phyloP scores from a whole-genome alignment of 2,113 vertebrate species.

The Alectura lathami region DNA sequence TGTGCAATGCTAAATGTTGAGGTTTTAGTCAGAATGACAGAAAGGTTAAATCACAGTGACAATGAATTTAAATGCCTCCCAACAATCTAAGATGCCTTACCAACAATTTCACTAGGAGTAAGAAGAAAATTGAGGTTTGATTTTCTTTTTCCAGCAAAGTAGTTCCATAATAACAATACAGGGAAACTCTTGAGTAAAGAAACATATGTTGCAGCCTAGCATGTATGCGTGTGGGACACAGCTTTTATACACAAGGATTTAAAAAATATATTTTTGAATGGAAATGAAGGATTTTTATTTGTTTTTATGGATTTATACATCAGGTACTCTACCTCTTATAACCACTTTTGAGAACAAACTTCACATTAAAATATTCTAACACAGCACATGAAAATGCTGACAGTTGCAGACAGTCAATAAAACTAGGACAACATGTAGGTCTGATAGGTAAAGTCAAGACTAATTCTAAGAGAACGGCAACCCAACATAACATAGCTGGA shows the following conservation, averaged over 20 bases:
- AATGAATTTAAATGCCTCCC: neutral
- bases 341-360: neutral
- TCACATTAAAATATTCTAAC: neutral
- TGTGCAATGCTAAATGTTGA: neutral
- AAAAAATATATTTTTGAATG: neutral
- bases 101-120: neutral
- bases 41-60: neutral
- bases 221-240: rapidly evolving
- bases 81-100: neutral
- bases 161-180: neutral
- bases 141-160: neutral
- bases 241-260: neutral
- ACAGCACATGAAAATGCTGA: neutral
- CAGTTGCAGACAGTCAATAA: neutral
- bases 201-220: neutral
- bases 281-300: neutral
- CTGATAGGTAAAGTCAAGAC: neutral
- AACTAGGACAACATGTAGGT: neutral
- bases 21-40: neutral
- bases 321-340: neutral
- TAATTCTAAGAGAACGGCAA: neutral
- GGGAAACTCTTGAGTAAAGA: neutral
- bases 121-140: neutral
- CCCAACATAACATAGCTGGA: neutral
- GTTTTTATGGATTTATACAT: neutral